These are phyloP conservation scores for Melanotaenia boesemani DNA, from an alignment of 2,797 vertebrate genomes.

Conservation along the genomic window DNA sequence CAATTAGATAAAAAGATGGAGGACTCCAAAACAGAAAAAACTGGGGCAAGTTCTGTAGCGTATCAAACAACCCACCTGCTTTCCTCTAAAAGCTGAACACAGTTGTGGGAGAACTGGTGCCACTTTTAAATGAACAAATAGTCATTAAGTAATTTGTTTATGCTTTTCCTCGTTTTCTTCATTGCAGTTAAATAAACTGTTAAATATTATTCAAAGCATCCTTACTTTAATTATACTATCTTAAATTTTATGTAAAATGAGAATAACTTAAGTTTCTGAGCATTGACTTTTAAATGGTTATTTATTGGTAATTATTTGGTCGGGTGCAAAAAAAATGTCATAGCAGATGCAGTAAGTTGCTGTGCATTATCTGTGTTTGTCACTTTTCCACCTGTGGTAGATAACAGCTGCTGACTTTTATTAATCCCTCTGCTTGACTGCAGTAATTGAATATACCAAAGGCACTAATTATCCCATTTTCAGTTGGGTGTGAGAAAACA, in stretches of 20 bases:
- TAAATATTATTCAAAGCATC: neutral
- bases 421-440: conserved; percentile 41
- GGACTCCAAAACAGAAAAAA: neutral
- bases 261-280: too few species aligned
- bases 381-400: conserved; percentile 49
- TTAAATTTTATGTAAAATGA: too few species aligned
- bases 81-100: neutral
- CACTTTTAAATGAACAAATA: neutral
- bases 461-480: conserved; percentile 51
- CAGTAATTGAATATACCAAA: conserved; percentile 49
- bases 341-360: conserved; percentile 32
- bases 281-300: too few species aligned
- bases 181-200: neutral
- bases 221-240: too few species aligned
- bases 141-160: neutral
- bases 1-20: conserved; percentile 27
- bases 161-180: too few species aligned
- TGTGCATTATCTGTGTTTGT: neutral
- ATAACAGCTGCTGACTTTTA: conserved; percentile 54
- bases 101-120: neutral
- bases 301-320: conserved; percentile 13
- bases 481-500: conserved; percentile 14
- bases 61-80: neutral
- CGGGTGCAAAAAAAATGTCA: conserved; percentile 20
- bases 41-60: conserved; percentile 2